phyloP scores from a whole-genome alignment of 1,140 invertebrate species.

The Riptortus pedestris region DNA sequence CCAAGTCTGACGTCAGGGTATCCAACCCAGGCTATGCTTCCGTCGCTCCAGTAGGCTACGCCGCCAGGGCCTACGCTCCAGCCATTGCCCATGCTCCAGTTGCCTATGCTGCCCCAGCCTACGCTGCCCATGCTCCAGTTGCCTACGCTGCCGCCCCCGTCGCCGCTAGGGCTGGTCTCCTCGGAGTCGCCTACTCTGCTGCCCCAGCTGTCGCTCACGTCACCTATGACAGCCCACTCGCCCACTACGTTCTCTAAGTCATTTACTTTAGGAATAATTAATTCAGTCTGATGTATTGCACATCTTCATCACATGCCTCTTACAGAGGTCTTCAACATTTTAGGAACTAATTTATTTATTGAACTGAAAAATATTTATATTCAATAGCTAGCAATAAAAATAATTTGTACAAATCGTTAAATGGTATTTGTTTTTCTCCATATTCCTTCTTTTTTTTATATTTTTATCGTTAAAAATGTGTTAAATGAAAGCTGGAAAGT shows the following conservation, averaged over 20 bases:
- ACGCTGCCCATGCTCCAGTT: background rate
- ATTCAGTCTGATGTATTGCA: background rate
- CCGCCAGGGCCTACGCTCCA: background rate
- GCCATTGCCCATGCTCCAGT: conserved; percentile 3
- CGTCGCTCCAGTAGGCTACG: conserved; percentile 2
- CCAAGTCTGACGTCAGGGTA: conserved; percentile 37
- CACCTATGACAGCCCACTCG: conserved; percentile 12
- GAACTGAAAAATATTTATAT: background rate
- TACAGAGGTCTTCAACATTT: background rate
- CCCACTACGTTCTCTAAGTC: conserved; percentile 1
- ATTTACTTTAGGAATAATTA: conserved; percentile 15
- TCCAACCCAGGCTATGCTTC: conserved; percentile 36
- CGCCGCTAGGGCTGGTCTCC: background rate
- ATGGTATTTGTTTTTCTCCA: too few relatives aligned
- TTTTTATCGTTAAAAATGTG: too few relatives aligned
- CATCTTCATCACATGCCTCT: conserved; percentile 10
- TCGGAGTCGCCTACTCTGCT: conserved; percentile 10
- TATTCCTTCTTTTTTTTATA: too few relatives aligned
- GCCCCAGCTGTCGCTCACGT: conserved; percentile 12
- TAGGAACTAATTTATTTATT: background rate
- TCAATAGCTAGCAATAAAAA: conserved; percentile 9
- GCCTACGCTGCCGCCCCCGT: background rate
- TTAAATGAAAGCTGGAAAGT: too few relatives aligned
- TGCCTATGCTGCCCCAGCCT: conserved; percentile 18
- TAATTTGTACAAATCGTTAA: background rate